Percentiles rank a stretch among this genome's conserved stretches.
Conservation (phyloP, 2,113 vertebrate genomes). For the Tragulus kanchil region DNA sequence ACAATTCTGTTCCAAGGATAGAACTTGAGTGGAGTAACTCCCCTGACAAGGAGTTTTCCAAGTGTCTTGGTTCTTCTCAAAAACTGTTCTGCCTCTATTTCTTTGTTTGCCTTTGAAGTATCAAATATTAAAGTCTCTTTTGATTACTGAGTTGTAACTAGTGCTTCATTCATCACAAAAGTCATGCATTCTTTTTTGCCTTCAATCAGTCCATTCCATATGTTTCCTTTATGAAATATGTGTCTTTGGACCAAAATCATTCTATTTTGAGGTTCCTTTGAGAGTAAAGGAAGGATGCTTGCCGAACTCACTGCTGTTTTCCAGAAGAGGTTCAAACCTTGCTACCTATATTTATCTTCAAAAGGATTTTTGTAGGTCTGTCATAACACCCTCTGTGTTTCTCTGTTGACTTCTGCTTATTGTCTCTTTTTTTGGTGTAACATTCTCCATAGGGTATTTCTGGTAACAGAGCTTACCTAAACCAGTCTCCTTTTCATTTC, state of each 20-base stretch:
- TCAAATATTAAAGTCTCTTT: not conserved
- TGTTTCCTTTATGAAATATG: not conserved
- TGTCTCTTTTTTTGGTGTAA: constrained; percentile 44
- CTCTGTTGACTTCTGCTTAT: constrained; percentile 6
- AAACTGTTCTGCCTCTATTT: not conserved
- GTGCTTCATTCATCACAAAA: not conserved
- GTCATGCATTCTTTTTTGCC: not conserved
- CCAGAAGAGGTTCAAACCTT: constrained; percentile 5
- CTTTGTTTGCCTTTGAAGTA: not conserved
- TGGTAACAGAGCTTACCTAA: constrained; percentile 64
- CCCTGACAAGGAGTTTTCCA: not conserved
- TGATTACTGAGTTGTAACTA: not conserved
- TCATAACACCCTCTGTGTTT: not conserved
- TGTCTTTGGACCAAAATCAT: not conserved
- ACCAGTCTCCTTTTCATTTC: constrained; percentile 56
- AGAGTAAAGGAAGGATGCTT: not conserved
- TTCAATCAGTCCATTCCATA: not conserved
- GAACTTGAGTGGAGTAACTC: not conserved
- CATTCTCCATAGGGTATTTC: constrained; percentile 67
- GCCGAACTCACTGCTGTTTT: not conserved
- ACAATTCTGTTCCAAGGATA: not conserved
- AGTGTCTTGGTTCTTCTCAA: not conserved
- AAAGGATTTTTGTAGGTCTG: not conserved
- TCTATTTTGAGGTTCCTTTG: constrained; percentile 40
- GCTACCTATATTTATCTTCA: constrained; percentile 53